phyloP scores from a whole-genome alignment of 2,888 invertebrate genomes.

The Stictocephala bisonia region DNA sequence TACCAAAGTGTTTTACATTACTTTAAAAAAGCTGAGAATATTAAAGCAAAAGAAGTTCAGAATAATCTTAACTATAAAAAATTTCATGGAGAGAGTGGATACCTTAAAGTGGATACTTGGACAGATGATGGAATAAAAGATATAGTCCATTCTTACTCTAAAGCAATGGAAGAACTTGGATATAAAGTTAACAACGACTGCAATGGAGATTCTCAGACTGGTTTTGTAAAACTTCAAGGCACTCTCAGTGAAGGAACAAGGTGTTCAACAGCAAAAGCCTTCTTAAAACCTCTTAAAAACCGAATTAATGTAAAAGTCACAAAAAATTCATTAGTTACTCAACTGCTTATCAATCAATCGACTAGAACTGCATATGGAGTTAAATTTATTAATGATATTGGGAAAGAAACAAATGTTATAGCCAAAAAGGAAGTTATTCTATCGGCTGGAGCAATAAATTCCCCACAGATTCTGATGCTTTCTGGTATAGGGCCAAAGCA shows the following conservation, averaged over 20 bases:
- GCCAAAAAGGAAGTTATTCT: slow-evolving; percentile 51
- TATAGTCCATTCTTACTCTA: not conserved
- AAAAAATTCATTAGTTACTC: slow-evolving; percentile 43
- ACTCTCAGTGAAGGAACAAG: slow-evolving; percentile 45
- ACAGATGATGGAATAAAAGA: not conserved
- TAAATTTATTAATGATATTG: slow-evolving; percentile 31
- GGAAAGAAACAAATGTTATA: not conserved
- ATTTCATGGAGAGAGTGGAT: slow-evolving; percentile 57
- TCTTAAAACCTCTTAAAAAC: slow-evolving; percentile 41
- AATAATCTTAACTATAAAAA: slow-evolving; percentile 38
- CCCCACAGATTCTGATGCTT: slow-evolving; percentile 53
- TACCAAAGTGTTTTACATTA: slow-evolving; percentile 59
- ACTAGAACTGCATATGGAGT: slow-evolving; percentile 48
- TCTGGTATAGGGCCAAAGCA: slow-evolving; percentile 52
- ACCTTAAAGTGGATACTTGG: slow-evolving; percentile 54
- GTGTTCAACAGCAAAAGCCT: slow-evolving; percentile 51
- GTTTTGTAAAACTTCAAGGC: slow-evolving; percentile 1
- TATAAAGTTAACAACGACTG: slow-evolving; percentile 22
- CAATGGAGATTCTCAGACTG: slow-evolving; percentile 46
- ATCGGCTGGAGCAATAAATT: slow-evolving; percentile 49
- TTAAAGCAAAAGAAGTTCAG: slow-evolving; percentile 46
- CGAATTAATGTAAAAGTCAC: slow-evolving; percentile 49
- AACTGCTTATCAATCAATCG: slow-evolving; percentile 46
- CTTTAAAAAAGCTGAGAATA: slow-evolving; percentile 63
- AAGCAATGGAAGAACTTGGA: slow-evolving; percentile 43